phyloP scores from a whole-genome alignment of 2,888 invertebrate species.

The Cheilosia urbana region DNA sequence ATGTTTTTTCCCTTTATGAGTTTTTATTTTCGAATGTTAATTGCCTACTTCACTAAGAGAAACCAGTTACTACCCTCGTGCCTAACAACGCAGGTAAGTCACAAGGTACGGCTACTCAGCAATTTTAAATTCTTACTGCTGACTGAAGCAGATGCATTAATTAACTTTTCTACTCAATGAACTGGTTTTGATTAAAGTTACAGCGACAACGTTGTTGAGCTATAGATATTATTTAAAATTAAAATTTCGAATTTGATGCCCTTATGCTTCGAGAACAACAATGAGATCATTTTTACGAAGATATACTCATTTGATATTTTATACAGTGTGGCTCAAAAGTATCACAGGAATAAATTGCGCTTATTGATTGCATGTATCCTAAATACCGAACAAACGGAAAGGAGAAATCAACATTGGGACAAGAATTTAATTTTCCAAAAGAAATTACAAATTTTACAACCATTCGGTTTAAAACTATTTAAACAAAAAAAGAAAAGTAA shows the following conservation, averaged over 20 bases:
- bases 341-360: neutral
- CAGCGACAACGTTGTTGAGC: no score
- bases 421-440: no score
- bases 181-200: constrained; percentile 8
- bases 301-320: neutral
- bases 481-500: no score
- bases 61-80: no score
- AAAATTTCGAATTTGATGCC: neutral
- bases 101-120: constrained; percentile 17
- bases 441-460: no score
- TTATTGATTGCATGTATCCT: no score
- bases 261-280: constrained; percentile 25
- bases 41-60: no score
- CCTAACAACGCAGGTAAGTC: neutral
- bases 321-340: neutral
- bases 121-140: constrained; percentile 9
- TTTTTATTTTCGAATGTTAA: no score
- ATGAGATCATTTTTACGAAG: constrained; percentile 28
- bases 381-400: no score
- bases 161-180: constrained; percentile 22
- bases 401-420: no score
- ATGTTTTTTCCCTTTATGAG: no score
- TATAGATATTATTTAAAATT: neutral
- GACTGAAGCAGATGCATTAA: constrained; percentile 7
- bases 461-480: no score